Evolutionary conservation across 2,113 vertebrate genomes (phyloP).

Genomic region (Balaenoptera acutorostrata): DNA sequence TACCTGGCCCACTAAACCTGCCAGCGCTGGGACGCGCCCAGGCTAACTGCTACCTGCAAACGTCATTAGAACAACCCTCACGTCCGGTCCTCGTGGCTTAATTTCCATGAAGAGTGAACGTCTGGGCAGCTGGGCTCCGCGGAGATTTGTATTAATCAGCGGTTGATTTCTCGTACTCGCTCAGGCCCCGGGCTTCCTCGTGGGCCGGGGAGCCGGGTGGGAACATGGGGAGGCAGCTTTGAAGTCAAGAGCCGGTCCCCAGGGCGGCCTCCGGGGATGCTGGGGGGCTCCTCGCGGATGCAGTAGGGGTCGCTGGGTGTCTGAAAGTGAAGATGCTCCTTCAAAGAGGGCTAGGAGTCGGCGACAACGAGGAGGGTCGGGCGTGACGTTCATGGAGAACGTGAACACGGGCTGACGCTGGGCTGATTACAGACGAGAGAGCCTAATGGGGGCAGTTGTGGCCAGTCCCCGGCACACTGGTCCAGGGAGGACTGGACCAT

Average conservation of each 20-base stretch:
- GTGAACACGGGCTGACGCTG: accelerated
- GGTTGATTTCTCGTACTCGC: accelerated
- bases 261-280: neutral
- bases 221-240: neutral
- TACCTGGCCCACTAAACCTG: accelerated
- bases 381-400: accelerated
- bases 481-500: neutral
- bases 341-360: neutral
- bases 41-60: accelerated
- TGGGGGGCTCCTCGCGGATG: accelerated
- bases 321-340: neutral
- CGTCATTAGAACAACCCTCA: accelerated
- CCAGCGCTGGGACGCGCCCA: accelerated
- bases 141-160: accelerated
- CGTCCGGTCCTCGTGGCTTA: accelerated
- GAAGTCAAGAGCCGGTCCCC: accelerated
- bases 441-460: accelerated
- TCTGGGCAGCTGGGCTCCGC: accelerated
- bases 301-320: accelerated
- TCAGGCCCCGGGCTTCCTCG: neutral
- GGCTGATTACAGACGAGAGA: accelerated
- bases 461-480: neutral
- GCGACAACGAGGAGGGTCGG: accelerated
- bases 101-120: neutral
- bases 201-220: neutral